Conservation (phyloP, 1,140 invertebrate species). For the Trichonephila clavata region DNA sequence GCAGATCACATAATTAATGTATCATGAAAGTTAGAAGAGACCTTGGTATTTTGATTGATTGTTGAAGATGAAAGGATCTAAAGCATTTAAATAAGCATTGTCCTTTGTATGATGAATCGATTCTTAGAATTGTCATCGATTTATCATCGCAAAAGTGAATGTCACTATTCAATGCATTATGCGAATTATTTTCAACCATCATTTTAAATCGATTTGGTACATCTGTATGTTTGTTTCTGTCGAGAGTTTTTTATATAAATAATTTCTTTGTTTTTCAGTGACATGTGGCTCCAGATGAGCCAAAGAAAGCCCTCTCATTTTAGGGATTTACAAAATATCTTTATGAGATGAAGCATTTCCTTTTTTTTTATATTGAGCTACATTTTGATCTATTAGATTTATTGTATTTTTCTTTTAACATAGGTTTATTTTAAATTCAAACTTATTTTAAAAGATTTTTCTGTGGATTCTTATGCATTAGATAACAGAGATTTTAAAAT, state of each 20-base stretch:
- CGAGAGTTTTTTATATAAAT: background rate
- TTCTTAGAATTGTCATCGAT: constrained; percentile 5
- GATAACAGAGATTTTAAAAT: too few relatives aligned
- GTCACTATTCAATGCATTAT: background rate
- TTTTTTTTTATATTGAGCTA: too few relatives aligned
- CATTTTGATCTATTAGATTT: too few relatives aligned
- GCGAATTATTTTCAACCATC: background rate
- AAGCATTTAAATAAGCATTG: constrained; percentile 48
- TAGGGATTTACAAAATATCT: too few relatives aligned
- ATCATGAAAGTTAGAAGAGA: background rate
- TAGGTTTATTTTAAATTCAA: too few relatives aligned
- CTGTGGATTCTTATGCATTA: too few relatives aligned
- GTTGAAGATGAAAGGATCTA: constrained; percentile 42
- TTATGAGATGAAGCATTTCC: too few relatives aligned
- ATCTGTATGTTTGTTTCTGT: constrained; percentile 16
- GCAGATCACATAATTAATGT: background rate
- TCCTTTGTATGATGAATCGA: constrained; percentile 37
- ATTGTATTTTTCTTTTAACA: too few relatives aligned
- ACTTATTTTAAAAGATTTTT: too few relatives aligned
- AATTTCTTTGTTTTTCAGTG: background rate
- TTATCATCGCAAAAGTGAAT: constrained; percentile 43
- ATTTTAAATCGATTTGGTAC: constrained; percentile 28
- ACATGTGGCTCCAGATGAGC: too few relatives aligned
- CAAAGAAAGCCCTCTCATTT: too few relatives aligned
- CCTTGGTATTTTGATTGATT: constrained; percentile 46